These are phyloP conservation scores for Nephrotoma flavescens DNA, from an alignment of 2,888 invertebrate genomes.

Conservation along the genomic window DNA sequence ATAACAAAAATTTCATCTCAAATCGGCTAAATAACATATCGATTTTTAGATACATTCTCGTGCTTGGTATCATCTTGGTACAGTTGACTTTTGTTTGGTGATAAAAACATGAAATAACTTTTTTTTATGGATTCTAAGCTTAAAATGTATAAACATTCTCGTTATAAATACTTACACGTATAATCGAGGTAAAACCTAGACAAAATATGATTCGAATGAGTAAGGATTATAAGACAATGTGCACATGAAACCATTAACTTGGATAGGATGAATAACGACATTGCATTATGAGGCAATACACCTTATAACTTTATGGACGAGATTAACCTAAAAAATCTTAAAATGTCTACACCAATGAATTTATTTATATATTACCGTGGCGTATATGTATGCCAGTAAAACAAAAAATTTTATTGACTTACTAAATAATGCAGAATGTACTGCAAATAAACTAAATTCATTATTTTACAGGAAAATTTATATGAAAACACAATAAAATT, in stretches of 20 bases:
- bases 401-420: not conserved
- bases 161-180: too few relatives aligned
- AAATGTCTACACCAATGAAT: too few relatives aligned
- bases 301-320: not conserved
- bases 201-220: not conserved
- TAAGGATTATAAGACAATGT: not conserved
- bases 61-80: not conserved
- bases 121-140: not conserved
- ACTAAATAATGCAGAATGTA: not conserved
- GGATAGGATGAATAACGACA: not conserved
- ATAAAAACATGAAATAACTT: not conserved
- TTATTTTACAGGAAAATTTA: not conserved
- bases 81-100: not conserved
- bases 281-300: not conserved
- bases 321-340: not conserved
- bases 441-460: not conserved
- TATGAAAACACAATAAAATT: too few relatives aligned
- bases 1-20: not conserved
- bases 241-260: not conserved
- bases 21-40: not conserved
- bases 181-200: not conserved
- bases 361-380: not conserved
- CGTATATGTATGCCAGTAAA: not conserved
- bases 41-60: not conserved
- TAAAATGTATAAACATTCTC: not conserved